Percentiles rank a stretch among this genome's conserved stretches.
These are phyloP conservation scores for Mustela nigripes DNA, from an alignment of 2,113 vertebrate species.

Conservation along the genomic window DNA sequence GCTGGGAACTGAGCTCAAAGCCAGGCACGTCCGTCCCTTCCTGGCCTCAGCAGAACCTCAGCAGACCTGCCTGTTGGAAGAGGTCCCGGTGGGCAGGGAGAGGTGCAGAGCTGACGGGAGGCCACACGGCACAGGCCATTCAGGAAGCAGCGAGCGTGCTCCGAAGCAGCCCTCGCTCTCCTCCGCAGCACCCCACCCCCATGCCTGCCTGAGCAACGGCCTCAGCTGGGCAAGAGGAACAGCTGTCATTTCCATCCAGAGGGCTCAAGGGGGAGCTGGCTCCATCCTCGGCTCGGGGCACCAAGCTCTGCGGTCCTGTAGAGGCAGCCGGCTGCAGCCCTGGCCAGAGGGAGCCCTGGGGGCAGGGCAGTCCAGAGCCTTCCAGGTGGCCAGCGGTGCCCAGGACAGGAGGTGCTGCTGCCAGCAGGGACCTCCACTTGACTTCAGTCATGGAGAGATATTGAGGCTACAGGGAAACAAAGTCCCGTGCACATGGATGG, in stretches of 20 bases:
- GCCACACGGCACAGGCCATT: too few species aligned
- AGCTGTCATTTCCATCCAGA: not conserved
- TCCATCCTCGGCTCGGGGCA: not conserved
- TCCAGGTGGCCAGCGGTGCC: too few species aligned
- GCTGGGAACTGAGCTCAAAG: not conserved
- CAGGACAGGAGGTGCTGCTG: not conserved
- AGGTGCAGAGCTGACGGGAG: fast-evolving
- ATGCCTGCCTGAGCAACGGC: fast-evolving
- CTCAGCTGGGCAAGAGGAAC: not conserved
- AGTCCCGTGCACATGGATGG: not conserved
- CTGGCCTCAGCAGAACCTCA: not conserved
- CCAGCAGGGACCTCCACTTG: fast-evolving
- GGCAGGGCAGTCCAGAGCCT: not conserved
- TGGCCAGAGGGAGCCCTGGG: fast-evolving
- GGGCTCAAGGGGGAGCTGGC: not conserved
- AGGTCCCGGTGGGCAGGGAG: not conserved
- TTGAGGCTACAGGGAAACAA: not conserved
- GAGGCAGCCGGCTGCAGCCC: not conserved
- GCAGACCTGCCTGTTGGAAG: not conserved
- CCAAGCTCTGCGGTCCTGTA: not conserved
- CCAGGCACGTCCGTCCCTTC: not conserved
- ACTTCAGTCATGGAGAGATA: not conserved
- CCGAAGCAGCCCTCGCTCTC: not conserved
- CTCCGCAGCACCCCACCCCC: not conserved
- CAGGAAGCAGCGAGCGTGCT: fast-evolving